Evolutionary conservation across 2,797 vertebrate species (phyloP).

Genomic region (Leucoraja ocellata): DNA sequence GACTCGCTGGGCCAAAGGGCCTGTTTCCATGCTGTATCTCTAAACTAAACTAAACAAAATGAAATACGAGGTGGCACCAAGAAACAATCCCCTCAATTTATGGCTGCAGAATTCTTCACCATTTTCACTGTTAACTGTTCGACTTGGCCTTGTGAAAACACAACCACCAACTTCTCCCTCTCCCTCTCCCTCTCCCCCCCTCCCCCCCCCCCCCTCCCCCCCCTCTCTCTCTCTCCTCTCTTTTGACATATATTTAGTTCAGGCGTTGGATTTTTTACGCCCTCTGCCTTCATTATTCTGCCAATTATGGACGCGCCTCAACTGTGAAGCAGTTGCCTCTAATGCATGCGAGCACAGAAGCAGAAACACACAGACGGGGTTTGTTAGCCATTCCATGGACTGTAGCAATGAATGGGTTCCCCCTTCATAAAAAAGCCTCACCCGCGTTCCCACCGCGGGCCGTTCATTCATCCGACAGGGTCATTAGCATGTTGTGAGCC

Average conservation of each 20-base stretch:
- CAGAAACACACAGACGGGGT: not conserved
- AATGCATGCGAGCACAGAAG: not conserved
- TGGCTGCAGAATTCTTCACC: not conserved
- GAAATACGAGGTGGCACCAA: not conserved
- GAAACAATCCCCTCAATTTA: not conserved
- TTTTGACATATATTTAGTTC: not conserved
- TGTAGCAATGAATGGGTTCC: not conserved
- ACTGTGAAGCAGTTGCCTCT: not conserved
- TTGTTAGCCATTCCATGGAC: not conserved
- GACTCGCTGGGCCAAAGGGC: no score
- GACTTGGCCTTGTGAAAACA: not conserved
- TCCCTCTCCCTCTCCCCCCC: no score
- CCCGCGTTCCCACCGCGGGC: constrained; percentile 6
- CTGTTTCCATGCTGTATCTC: no score
- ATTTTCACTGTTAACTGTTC: not conserved
- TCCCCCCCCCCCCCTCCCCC: no score
- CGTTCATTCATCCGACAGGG: not conserved
- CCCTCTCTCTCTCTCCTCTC: no score
- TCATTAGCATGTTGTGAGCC: constrained; percentile 31
- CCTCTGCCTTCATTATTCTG: not conserved
- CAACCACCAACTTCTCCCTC: not conserved
- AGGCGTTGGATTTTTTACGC: not conserved
- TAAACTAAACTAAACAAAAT: no score
- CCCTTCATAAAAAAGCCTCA: not conserved
- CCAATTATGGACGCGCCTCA: not conserved